phyloP scores from a whole-genome alignment of 2,113 vertebrate species.

The Mungos mungo region DNA sequence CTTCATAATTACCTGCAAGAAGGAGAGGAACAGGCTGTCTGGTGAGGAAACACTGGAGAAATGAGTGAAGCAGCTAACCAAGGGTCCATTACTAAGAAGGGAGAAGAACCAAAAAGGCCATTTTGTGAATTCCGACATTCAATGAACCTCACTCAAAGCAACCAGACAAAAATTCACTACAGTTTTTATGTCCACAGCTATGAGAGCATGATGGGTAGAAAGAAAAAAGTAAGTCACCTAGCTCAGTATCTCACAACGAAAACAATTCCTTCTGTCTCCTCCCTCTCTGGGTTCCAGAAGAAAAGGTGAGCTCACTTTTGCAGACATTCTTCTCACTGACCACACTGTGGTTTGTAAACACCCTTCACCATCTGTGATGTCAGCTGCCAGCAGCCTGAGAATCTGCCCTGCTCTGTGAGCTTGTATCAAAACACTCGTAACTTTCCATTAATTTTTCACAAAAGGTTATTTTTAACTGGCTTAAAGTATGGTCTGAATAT shows the following conservation, averaged over 20 bases:
- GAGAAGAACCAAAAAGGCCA: background rate
- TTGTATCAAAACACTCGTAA: slow-evolving; percentile 47
- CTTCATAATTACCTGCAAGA: background rate
- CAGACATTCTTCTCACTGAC: background rate
- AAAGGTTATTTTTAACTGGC: slow-evolving; percentile 79
- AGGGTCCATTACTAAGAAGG: background rate
- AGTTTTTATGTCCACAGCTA: background rate
- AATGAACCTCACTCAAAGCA: slow-evolving; percentile 8
- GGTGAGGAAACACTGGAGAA: background rate
- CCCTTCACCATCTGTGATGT: slow-evolving; percentile 59
- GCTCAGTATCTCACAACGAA: slow-evolving; percentile 30
- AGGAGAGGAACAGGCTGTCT: background rate
- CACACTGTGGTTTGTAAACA: background rate
- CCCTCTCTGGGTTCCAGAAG: slow-evolving; percentile 11
- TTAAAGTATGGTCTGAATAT: slow-evolving; percentile 71
- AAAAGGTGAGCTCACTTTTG: slow-evolving; percentile 52
- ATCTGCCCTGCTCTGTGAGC: slow-evolving; percentile 60
- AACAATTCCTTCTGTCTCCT: slow-evolving; percentile 33
- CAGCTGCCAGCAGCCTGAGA: slow-evolving; percentile 57
- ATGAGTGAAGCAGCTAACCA: background rate
- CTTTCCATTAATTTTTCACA: slow-evolving; percentile 78
- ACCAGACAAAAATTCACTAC: slow-evolving; percentile 30
- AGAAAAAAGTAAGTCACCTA: slow-evolving; percentile 8
- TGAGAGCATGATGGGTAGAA: background rate
- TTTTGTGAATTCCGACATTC: slow-evolving; percentile 45